phyloP scores from a whole-genome alignment of 2,797 vertebrate genomes.

The Lacerta agilis region DNA sequence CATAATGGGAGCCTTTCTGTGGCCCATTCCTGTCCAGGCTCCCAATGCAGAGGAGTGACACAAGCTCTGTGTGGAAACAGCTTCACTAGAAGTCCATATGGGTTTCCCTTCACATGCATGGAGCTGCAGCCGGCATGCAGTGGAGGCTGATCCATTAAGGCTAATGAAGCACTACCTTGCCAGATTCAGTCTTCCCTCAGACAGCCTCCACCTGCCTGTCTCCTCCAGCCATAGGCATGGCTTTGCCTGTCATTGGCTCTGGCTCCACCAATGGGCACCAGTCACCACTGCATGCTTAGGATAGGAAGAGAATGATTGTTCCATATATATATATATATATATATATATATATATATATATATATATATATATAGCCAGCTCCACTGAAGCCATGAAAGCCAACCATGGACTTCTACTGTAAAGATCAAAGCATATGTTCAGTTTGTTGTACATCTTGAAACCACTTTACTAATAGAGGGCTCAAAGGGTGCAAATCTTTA shows the following conservation, averaged over 20 bases:
- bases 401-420: neutral
- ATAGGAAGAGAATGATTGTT: neutral
- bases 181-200: too few relatives aligned
- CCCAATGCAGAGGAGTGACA: neutral
- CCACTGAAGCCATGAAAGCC: neutral
- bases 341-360: too few relatives aligned
- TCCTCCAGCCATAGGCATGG: too few relatives aligned
- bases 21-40: neutral
- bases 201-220: too few relatives aligned
- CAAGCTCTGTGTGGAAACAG: neutral
- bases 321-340: neutral
- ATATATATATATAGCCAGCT: neutral
- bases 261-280: too few relatives aligned
- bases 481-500: neutral
- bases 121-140: too few relatives aligned
- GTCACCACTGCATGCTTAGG: neutral
- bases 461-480: neutral
- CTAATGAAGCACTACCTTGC: too few relatives aligned
- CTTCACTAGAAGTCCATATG: neutral
- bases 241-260: too few relatives aligned
- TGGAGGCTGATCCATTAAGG: too few relatives aligned
- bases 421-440: neutral
- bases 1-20: neutral
- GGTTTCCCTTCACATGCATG: neutral
- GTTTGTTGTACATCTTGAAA: neutral